phyloP scores from a whole-genome alignment of 2,888 invertebrate genomes.

The Pyralis farinalis region DNA sequence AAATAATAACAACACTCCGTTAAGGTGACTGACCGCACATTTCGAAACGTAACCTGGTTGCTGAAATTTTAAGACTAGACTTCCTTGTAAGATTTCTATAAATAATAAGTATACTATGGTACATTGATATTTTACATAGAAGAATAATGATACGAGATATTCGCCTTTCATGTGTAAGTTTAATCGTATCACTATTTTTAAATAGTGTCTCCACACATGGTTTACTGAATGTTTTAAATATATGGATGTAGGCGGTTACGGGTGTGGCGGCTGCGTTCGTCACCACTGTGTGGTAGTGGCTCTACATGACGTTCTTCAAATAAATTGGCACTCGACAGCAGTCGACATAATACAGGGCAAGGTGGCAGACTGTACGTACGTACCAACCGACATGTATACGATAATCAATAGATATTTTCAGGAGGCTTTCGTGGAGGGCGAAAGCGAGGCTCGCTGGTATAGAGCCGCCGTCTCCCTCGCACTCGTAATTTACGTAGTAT shows the following conservation, averaged over 20 bases:
- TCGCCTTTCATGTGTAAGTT: slow-evolving; percentile 31
- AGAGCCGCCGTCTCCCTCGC: slow-evolving; percentile 55
- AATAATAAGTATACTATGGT: too few relatives aligned
- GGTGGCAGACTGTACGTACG: slow-evolving; percentile 60
- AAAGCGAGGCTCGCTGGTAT: slow-evolving; percentile 46
- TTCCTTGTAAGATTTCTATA: not conserved
- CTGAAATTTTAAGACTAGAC: not conserved
- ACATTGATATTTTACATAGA: not conserved
- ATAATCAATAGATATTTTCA: slow-evolving; percentile 81
- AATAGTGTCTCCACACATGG: slow-evolving; percentile 34
- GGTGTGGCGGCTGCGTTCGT: slow-evolving; percentile 38
- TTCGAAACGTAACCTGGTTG: too few relatives aligned
- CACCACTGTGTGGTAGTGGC: slow-evolving; percentile 25
- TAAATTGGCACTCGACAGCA: slow-evolving; percentile 73
- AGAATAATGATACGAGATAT: slow-evolving; percentile 18
- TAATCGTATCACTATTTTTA: slow-evolving; percentile 42
- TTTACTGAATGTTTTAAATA: slow-evolving; percentile 15
- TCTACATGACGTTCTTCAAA: slow-evolving; percentile 60
- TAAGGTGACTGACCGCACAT: slow-evolving; percentile 4
- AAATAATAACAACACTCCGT: not conserved
- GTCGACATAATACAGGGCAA: slow-evolving; percentile 67
- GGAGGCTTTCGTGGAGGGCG: slow-evolving; percentile 74
- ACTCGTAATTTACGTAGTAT: slow-evolving; percentile 62
- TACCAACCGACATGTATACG: slow-evolving; percentile 67
- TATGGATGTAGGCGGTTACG: slow-evolving; percentile 26